A percentile compares a stretch with the other conserved stretches of the same genome.
Evolutionary conservation across 2,797 vertebrate species (phyloP).

Genomic region (Acanthurus leucopareius): DNA sequence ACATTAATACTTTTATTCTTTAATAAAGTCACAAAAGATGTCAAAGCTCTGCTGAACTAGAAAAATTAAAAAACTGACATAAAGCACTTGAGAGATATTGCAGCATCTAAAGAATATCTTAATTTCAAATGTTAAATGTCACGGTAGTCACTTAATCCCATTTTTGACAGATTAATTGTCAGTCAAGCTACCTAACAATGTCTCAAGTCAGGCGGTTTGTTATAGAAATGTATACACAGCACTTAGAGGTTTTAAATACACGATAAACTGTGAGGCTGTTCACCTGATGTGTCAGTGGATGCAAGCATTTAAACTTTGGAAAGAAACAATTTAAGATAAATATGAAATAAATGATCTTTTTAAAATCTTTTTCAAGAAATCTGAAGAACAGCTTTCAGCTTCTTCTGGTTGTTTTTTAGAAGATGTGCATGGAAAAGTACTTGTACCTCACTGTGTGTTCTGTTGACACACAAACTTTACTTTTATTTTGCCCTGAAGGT

Average conservation of each 20-base stretch:
- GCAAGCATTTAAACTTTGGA: no score
- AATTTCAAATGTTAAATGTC: background rate
- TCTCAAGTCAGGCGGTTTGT: background rate
- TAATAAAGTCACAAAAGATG: background rate
- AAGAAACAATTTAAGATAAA: no score
- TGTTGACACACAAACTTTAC: slow-evolving; percentile 20
- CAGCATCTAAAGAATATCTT: background rate
- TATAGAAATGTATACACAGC: background rate
- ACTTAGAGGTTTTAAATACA: background rate
- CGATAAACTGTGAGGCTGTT: background rate
- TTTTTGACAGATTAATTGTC: background rate
- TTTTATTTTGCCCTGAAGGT: slow-evolving; percentile 10
- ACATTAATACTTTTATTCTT: background rate
- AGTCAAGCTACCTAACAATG: background rate
- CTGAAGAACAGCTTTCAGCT: background rate
- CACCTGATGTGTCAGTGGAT: background rate
- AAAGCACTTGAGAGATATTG: background rate
- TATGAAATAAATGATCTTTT: background rate
- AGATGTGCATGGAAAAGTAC: background rate
- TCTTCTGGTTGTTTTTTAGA: slow-evolving; percentile 13
- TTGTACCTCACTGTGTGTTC: background rate
- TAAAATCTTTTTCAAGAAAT: background rate
- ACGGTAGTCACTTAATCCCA: background rate
- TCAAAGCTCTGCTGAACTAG: no score
- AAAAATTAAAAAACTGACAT: background rate